Percentiles rank a stretch among this genome's conserved stretches.
phyloP scores from a whole-genome alignment of 2,888 invertebrate species.

The Folsomia candida region DNA sequence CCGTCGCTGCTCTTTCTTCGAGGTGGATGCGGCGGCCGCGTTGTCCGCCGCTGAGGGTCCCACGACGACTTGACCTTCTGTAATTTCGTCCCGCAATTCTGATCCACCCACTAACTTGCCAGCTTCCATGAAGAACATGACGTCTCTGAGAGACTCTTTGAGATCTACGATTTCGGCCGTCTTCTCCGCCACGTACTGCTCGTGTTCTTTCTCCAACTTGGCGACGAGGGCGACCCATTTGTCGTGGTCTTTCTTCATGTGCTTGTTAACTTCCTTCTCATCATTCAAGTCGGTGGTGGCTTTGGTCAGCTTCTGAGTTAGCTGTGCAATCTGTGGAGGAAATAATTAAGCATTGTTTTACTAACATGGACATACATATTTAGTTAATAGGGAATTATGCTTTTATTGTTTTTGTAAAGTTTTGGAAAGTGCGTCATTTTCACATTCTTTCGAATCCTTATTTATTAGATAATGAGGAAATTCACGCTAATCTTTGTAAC shows the following conservation, averaged over 20 bases:
- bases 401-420: too few relatives aligned
- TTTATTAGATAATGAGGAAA: too few relatives aligned
- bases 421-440: too few relatives aligned
- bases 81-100: constrained; percentile 61
- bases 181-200: constrained; percentile 54
- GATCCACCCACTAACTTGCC: constrained; percentile 65
- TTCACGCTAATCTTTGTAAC: too few relatives aligned
- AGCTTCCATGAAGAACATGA: constrained; percentile 95
- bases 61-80: constrained; percentile 64
- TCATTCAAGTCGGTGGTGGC: constrained; percentile 72
- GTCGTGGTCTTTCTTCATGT: constrained; percentile 71
- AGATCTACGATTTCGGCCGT: constrained; percentile 72
- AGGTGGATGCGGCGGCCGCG: constrained; percentile 9
- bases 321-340: constrained; percentile 28
- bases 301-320: constrained; percentile 60
- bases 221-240: constrained; percentile 67
- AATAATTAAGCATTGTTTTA: too few relatives aligned
- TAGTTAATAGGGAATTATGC: too few relatives aligned
- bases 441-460: too few relatives aligned
- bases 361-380: too few relatives aligned
- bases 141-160: constrained; percentile 88
- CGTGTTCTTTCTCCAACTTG: constrained; percentile 59
- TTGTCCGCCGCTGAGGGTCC: background rate
- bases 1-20: constrained; percentile 13
- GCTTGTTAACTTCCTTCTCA: constrained; percentile 79